Percentiles rank a stretch among this genome's conserved stretches.
Conservation (phyloP, 2,113 vertebrate species). For the Nannospalax galili region DNA sequence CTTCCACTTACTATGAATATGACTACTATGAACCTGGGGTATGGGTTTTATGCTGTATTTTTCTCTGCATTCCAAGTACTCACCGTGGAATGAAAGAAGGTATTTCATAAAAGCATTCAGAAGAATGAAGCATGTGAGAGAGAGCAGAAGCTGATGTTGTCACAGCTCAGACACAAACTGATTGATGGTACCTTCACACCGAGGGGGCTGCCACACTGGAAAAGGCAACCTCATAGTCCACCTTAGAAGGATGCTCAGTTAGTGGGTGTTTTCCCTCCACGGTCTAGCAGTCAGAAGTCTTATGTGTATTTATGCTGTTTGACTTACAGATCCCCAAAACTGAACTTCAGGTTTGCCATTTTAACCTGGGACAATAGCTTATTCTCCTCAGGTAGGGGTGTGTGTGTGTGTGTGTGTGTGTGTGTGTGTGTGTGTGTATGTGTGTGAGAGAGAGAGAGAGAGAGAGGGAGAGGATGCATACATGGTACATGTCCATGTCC, state of each 20-base stretch:
- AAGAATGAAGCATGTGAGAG: not conserved
- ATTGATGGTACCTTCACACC: not conserved
- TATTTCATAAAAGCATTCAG: not conserved
- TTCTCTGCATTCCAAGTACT: not conserved
- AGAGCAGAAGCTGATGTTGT: not conserved
- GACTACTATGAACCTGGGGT: not conserved
- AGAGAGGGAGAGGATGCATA: no score
- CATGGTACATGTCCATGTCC: not conserved
- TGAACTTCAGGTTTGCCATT: not conserved
- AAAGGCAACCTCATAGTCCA: not conserved
- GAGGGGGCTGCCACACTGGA: not conserved
- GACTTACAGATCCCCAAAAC: not conserved
- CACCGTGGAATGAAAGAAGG: not conserved
- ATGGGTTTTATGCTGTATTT: not conserved
- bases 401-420: not conserved
- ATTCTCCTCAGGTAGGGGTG: not conserved
- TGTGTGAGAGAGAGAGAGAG: no score
- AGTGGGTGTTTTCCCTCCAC: not conserved
- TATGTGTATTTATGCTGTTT: not conserved
- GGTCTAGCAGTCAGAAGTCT: not conserved
- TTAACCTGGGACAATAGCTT: not conserved
- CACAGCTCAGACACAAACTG: not conserved
- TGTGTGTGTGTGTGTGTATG: no score
- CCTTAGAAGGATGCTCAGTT: not conserved
- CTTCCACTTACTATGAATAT: not conserved